Evolutionary conservation across 2,113 vertebrate genomes (phyloP).

Genomic region (Trochalopteron elliotii): DNA sequence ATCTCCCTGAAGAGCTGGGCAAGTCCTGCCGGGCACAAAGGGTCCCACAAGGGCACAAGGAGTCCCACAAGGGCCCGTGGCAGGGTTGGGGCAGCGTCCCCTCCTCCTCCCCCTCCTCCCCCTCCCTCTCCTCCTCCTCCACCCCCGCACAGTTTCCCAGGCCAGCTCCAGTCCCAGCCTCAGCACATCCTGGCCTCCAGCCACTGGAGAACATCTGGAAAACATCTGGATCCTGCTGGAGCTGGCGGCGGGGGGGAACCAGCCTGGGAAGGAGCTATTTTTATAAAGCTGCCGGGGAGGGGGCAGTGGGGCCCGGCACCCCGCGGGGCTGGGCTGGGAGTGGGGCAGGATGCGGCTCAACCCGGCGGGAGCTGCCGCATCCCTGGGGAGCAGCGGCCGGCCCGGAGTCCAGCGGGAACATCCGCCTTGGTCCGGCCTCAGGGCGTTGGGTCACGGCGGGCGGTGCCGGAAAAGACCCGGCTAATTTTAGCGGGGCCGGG

Average conservation of each 20-base stretch:
- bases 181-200: conserved; percentile 15
- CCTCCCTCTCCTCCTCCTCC: background rate
- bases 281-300: conserved; percentile 1
- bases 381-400: background rate
- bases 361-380: background rate
- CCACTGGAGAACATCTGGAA: conserved; percentile 72
- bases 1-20: accelerated
- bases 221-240: conserved; percentile 76
- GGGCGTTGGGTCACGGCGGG: background rate
- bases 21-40: background rate
- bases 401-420: background rate
- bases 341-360: background rate
- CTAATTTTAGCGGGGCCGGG: background rate
- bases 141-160: conserved; percentile 1
- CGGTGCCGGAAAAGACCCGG: background rate
- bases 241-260: conserved; percentile 10
- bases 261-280: conserved; percentile 77
- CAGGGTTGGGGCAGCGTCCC: background rate
- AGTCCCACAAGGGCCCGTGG: background rate
- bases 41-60: background rate
- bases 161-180: background rate
- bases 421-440: background rate
- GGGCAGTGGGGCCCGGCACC: background rate
- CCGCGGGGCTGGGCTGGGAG: background rate
- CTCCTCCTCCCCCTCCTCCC: background rate